phyloP scores from a whole-genome alignment of 2,113 vertebrate species.

The Pantherophis guttatus region DNA sequence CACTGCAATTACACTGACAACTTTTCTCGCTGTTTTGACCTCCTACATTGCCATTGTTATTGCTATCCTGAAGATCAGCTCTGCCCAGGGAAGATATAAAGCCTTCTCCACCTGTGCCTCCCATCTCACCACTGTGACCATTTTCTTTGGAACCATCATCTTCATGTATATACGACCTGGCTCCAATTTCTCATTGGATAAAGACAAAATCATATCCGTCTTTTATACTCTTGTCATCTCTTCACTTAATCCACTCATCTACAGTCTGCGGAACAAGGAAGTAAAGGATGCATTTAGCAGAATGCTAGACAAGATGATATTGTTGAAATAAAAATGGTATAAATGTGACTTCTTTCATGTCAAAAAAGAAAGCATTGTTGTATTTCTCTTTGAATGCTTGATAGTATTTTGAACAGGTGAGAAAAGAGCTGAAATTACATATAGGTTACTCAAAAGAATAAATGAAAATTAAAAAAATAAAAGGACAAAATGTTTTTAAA shows the following conservation, averaged over 20 bases:
- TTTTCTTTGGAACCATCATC: background rate
- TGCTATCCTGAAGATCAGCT: constrained; percentile 20
- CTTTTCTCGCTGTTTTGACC: background rate
- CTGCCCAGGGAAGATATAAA: background rate
- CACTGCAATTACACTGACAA: background rate
- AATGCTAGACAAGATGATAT: background rate
- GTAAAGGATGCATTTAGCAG: constrained; percentile 41
- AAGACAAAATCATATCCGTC: constrained; percentile 37
- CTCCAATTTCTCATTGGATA: background rate
- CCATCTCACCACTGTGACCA: background rate
- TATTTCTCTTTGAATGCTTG: background rate
- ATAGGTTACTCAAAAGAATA: background rate
- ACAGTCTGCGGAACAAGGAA: constrained; percentile 42
- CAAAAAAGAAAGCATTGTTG: background rate
- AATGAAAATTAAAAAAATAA: background rate
- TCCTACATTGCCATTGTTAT: constrained; percentile 40
- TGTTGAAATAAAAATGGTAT: background rate
- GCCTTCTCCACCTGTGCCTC: background rate
- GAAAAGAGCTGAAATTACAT: background rate
- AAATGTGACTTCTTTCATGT: background rate
- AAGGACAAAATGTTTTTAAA: background rate
- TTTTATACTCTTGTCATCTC: constrained; percentile 45
- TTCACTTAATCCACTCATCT: constrained; percentile 46
- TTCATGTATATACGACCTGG: background rate
- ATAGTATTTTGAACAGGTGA: background rate